Conservation (phyloP, 1,140 invertebrate species). For the Conus betulinus region DNA sequence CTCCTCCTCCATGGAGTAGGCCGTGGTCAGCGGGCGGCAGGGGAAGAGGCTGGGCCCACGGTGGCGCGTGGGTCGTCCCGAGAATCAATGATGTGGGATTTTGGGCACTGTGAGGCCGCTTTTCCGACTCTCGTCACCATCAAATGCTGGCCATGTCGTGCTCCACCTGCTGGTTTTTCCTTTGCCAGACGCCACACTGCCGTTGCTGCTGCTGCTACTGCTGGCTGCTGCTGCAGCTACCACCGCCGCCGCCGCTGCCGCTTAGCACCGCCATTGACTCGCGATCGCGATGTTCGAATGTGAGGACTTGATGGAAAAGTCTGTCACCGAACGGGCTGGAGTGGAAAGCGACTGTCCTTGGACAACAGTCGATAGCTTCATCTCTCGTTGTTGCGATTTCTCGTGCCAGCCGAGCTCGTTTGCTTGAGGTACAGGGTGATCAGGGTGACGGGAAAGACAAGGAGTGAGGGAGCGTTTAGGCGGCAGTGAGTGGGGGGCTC, state of each 20-base stretch:
- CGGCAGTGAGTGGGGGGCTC: conserved; percentile 16
- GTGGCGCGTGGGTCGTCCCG: conserved; percentile 51
- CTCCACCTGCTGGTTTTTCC: conserved; percentile 44
- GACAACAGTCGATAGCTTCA: conserved; percentile 58
- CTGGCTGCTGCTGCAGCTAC: not conserved
- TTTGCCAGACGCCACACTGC: conserved; percentile 40
- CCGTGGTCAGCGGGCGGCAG: conserved; percentile 63
- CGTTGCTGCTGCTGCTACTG: conserved; percentile 16
- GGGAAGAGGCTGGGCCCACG: conserved; percentile 62
- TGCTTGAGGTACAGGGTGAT: conserved; percentile 44
- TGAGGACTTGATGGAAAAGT: conserved; percentile 26
- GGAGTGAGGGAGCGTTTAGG: conserved; percentile 54
- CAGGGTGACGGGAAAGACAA: conserved; percentile 26
- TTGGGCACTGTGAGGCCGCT: conserved; percentile 54
- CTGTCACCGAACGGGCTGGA: conserved; percentile 23
- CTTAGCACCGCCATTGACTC: conserved; percentile 5
- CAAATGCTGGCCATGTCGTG: conserved; percentile 41
- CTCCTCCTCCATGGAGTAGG: conserved; percentile 67
- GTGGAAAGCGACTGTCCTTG: conserved; percentile 39
- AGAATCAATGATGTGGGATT: conserved; percentile 67
- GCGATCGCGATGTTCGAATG: not conserved
- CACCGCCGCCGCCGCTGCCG: not conserved
- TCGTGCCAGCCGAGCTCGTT: conserved; percentile 35
- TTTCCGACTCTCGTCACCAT: conserved; percentile 38
- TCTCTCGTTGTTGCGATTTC: conserved; percentile 37